Percentiles rank a stretch among this genome's conserved stretches.
Conservation (phyloP, 2,113 vertebrate genomes). For the Dicrurus megarhynchus region DNA sequence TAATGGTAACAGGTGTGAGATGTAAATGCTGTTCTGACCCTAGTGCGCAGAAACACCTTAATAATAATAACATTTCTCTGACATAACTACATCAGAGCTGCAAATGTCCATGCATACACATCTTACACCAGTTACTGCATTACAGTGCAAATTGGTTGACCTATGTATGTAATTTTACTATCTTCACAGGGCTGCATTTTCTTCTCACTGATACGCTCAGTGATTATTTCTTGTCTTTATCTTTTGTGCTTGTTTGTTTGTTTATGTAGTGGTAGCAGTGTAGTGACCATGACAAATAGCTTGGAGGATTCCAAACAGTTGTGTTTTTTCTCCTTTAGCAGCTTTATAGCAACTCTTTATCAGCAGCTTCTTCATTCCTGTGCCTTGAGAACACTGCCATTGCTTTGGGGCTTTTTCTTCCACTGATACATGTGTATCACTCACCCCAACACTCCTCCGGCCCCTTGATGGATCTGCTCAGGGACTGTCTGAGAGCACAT, state of each 20-base stretch:
- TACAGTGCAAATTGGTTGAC: slow-evolving; percentile 45
- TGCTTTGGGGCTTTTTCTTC: neutral
- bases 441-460: neutral
- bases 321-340: neutral
- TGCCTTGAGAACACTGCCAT: neutral
- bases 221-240: slow-evolving; percentile 51
- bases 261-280: slow-evolving; percentile 50
- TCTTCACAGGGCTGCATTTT: neutral
- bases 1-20: neutral
- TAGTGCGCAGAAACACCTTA: neutral
- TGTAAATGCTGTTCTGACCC: neutral
- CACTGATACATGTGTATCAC: neutral
- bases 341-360: neutral
- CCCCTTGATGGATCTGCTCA: neutral
- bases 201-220: neutral
- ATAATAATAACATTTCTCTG: neutral
- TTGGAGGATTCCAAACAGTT: neutral
- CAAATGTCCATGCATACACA: neutral
- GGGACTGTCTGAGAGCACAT: neutral
- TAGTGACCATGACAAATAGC: slow-evolving; percentile 49
- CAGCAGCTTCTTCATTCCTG: neutral
- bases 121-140: neutral
- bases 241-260: slow-evolving; percentile 38
- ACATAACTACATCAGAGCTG: neutral
- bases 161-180: slow-evolving; percentile 3